Percentiles rank a stretch among this genome's conserved stretches.
phyloP scores from a whole-genome alignment of 2,888 invertebrate species.

The Azorinus chamasolen region DNA sequence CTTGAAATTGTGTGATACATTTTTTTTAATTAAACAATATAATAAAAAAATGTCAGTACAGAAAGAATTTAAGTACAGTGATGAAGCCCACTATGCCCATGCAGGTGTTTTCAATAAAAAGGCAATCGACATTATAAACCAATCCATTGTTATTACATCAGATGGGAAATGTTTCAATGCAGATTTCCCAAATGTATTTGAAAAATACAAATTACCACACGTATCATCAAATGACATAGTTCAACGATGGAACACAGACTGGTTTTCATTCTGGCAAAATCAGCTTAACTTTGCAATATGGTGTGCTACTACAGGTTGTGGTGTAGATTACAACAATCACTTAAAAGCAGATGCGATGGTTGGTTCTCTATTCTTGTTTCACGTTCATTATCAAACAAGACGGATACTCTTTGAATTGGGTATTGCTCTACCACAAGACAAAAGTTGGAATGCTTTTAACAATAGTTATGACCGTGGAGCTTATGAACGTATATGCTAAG shows the following conservation, averaged over 20 bases:
- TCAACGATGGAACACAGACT: slow-evolving; percentile 23
- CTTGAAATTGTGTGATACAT: slow-evolving; percentile 40
- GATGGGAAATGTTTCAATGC: slow-evolving; percentile 23
- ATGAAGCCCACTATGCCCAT: slow-evolving; percentile 13
- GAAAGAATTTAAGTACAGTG: slow-evolving; percentile 32
- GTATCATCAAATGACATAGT: slow-evolving; percentile 21
- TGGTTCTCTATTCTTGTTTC: slow-evolving; percentile 22
- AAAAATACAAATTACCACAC: slow-evolving; percentile 25
- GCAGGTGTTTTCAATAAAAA: slow-evolving; percentile 15
- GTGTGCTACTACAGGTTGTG: slow-evolving; percentile 44
- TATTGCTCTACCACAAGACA: slow-evolving; percentile 18
- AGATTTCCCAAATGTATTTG: slow-evolving; percentile 29
- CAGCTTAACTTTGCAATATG: slow-evolving; percentile 43
- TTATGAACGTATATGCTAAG: slow-evolving; percentile 28
- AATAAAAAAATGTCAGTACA: slow-evolving; percentile 37
- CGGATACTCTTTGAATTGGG: slow-evolving; percentile 10
- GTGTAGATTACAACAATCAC: slow-evolving; percentile 19
- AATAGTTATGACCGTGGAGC: slow-evolving; percentile 24
- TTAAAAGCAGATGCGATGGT: slow-evolving; percentile 14
- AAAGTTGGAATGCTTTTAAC: slow-evolving; percentile 27
- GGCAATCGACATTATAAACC: slow-evolving; percentile 26
- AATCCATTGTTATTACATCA: slow-evolving; percentile 25
- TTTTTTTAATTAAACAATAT: slow-evolving; percentile 20
- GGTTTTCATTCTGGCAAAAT: slow-evolving; percentile 44
- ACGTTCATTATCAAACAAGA: slow-evolving; percentile 28